phyloP scores from a whole-genome alignment of 2,888 invertebrate species.

The Ochropleura leucogaster region DNA sequence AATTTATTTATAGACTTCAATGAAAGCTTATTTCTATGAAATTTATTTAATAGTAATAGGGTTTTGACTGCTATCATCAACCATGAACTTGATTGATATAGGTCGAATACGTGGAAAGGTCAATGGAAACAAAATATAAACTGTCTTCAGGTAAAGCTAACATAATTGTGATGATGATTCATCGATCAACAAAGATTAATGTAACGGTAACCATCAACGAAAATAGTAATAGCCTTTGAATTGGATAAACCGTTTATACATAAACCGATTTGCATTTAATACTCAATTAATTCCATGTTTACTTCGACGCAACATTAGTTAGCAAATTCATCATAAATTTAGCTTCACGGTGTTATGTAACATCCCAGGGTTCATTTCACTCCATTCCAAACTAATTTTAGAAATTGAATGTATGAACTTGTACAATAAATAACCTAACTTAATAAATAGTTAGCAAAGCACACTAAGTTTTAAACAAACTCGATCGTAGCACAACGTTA shows the following conservation, averaged over 20 bases:
- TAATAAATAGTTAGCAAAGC: constrained; percentile 60
- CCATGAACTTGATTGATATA: no score
- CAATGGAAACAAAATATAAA: not conserved
- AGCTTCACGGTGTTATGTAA: constrained; percentile 19
- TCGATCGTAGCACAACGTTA: constrained; percentile 57
- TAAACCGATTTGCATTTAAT: constrained; percentile 2
- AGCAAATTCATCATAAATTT: constrained; percentile 33
- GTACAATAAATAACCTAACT: constrained; percentile 62
- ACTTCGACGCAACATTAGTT: constrained; percentile 6
- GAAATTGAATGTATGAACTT: constrained; percentile 63
- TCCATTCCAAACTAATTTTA: constrained; percentile 54
- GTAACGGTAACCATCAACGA: not conserved
- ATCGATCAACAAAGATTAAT: constrained; percentile 26
- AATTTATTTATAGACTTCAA: not conserved
- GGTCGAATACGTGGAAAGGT: not conserved
- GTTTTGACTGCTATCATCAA: no score
- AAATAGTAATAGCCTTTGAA: constrained; percentile 2
- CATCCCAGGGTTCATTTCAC: constrained; percentile 37
- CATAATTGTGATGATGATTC: not conserved
- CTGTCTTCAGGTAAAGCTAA: not conserved
- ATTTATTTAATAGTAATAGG: no score
- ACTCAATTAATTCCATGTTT: not conserved
- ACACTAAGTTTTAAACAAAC: constrained; percentile 58
- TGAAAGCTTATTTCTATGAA: not conserved
- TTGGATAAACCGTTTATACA: constrained; percentile 4